phyloP scores from a whole-genome alignment of 2,888 invertebrate species.

The Amiota mariae region DNA sequence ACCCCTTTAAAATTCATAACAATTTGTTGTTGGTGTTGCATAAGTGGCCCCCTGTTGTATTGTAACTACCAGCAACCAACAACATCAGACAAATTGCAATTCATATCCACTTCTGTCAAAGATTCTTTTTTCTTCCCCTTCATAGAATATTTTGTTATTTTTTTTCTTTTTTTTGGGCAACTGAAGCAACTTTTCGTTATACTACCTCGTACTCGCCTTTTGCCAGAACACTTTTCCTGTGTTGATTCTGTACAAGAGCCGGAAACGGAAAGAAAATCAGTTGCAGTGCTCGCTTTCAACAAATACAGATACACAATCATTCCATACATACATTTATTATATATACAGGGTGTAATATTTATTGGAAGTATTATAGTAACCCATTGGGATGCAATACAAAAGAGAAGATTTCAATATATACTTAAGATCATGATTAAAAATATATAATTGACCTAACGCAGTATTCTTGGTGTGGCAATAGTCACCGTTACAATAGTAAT shows the following conservation, averaged over 20 bases:
- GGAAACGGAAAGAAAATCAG: conserved; percentile 64
- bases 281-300: conserved; percentile 44
- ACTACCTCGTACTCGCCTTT: too few relatives aligned
- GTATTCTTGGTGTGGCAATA: too few relatives aligned
- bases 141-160: conserved; percentile 19
- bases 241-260: conserved; percentile 31
- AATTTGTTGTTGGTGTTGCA: conserved; percentile 36
- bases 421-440: too few relatives aligned
- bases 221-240: not conserved
- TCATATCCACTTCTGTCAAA: conserved; percentile 53
- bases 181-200: not conserved
- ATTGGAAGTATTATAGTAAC: too few relatives aligned
- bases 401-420: too few relatives aligned
- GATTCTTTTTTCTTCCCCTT: conserved; percentile 42
- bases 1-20: not conserved
- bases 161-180: conserved; percentile 34
- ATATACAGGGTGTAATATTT: too few relatives aligned
- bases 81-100: conserved; percentile 63
- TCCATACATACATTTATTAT: too few relatives aligned
- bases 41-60: conserved; percentile 45
- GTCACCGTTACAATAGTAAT: too few relatives aligned
- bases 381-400: too few relatives aligned
- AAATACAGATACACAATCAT: conserved; percentile 20
- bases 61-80: conserved; percentile 50
- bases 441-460: too few relatives aligned